These are phyloP conservation scores for Gymnopithys bicolor DNA, from an alignment of 2,797 vertebrate species.

Conservation along the genomic window DNA sequence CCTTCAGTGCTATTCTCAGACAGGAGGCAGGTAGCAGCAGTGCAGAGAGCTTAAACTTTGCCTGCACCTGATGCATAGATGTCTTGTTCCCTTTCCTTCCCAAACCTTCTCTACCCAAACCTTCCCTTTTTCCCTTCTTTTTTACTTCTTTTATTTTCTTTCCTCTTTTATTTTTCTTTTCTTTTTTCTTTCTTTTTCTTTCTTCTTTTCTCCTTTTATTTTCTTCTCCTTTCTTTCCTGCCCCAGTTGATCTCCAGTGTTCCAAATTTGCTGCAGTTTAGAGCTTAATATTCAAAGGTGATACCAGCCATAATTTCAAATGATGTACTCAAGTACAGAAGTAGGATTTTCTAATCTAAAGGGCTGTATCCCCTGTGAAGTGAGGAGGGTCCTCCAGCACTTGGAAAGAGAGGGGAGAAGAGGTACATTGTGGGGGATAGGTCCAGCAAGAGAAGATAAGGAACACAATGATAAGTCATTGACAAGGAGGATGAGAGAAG, in stretches of 20 bases:
- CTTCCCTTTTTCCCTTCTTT: too few species aligned
- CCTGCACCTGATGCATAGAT: not conserved
- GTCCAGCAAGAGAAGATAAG: not conserved
- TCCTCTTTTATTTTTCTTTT: too few species aligned
- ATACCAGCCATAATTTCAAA: not conserved
- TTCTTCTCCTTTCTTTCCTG: not conserved
- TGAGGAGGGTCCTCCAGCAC: not conserved
- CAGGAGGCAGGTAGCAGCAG: not conserved
- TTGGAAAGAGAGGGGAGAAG: not conserved
- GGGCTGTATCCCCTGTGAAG: not conserved
- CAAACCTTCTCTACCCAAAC: too few species aligned
- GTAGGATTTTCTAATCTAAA: not conserved
- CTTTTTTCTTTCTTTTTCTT: accelerated
- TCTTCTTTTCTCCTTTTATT: not conserved
- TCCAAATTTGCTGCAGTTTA: not conserved
- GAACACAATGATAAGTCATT: not conserved
- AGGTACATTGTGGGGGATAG: not conserved
- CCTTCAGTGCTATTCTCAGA: not conserved
- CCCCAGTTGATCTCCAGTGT: not conserved
- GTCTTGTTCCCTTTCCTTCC: not conserved
- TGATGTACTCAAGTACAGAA: not conserved
- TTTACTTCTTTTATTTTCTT: not conserved
- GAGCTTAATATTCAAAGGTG: not conserved
- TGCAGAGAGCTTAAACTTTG: not conserved
- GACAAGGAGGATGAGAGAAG: not conserved